Conservation (phyloP, 2,113 vertebrate genomes). For the Pelecanoides urinatrix region DNA sequence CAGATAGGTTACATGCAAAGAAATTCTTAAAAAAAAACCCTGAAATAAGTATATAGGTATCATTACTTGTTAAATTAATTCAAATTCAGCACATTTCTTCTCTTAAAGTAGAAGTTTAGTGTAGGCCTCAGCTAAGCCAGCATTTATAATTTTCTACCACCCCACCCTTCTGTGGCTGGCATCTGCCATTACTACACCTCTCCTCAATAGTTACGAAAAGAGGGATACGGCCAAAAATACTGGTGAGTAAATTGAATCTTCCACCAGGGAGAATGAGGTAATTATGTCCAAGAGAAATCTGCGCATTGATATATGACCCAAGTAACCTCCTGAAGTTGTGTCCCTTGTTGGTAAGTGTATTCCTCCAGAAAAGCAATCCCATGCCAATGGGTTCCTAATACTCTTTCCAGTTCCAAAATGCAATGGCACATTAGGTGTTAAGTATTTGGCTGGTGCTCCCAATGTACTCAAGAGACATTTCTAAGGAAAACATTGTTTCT, state of each 20-base stretch:
- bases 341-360: background rate
- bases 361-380: background rate
- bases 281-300: background rate
- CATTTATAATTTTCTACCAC: background rate
- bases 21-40: background rate
- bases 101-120: background rate
- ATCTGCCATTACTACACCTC: background rate
- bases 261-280: background rate
- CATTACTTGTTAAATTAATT: background rate
- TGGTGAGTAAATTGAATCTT: background rate
- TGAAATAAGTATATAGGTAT: background rate
- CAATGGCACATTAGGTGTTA: background rate
- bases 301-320: conserved; percentile 16
- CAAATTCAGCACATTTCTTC: background rate
- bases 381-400: background rate
- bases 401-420: background rate
- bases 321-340: background rate
- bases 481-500: background rate
- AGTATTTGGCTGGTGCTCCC: background rate
- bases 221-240: background rate
- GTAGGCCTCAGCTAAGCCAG: background rate
- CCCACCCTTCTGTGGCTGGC: background rate
- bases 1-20: background rate
- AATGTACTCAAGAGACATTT: background rate
- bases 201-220: background rate